Evolutionary conservation across 2,888 invertebrate genomes (phyloP).

Genomic region (Cheilosia vulpina): DNA sequence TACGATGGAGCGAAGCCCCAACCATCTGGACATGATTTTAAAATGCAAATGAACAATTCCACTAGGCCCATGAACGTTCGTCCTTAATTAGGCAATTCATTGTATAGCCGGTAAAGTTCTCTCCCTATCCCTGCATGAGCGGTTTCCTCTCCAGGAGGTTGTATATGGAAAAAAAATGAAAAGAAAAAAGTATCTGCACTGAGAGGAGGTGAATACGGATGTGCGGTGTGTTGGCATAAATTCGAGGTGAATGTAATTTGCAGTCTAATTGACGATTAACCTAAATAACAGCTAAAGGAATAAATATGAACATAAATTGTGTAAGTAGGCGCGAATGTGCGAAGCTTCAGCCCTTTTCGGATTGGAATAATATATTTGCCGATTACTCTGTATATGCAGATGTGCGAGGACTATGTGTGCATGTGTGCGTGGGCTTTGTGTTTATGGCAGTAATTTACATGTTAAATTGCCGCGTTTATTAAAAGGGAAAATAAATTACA

Average conservation of each 20-base stretch:
- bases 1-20: slow-evolving; percentile 1
- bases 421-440: not conserved
- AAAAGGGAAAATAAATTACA: not conserved
- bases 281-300: slow-evolving; percentile 25
- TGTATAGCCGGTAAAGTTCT: slow-evolving; percentile 22
- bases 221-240: slow-evolving; percentile 11
- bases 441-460: slow-evolving; percentile 1
- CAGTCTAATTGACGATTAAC: slow-evolving; percentile 38
- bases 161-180: not conserved
- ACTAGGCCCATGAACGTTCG: slow-evolving; percentile 49
- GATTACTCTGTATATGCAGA: not conserved
- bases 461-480: slow-evolving; percentile 3
- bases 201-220: not conserved
- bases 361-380: not conserved
- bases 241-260: slow-evolving; percentile 37
- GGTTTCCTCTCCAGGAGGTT: not conserved
- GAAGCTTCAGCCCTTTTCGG: not conserved
- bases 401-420: no score
- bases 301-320: slow-evolving; percentile 31
- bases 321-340: slow-evolving; percentile 7
- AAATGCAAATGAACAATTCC: slow-evolving; percentile 60
- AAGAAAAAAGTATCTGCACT: not conserved
- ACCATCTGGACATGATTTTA: slow-evolving; percentile 53
- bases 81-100: slow-evolving; percentile 55
- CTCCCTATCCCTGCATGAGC: slow-evolving; percentile 1